phyloP scores from a whole-genome alignment of 2,797 vertebrate species.

The Anguilla pacifica region DNA sequence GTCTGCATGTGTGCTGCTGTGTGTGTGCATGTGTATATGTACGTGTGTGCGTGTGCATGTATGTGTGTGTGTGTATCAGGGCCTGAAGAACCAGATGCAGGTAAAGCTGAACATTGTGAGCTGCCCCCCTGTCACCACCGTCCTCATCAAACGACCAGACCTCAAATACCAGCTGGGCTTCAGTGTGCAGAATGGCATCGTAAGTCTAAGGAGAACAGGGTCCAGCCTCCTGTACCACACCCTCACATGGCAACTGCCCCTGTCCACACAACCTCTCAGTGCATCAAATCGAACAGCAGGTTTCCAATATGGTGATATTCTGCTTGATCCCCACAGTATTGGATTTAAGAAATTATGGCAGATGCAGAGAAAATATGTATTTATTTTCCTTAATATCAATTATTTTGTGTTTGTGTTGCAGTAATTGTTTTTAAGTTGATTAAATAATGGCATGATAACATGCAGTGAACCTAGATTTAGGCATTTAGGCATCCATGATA shows the following conservation, averaged over 20 bases:
- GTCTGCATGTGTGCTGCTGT: not conserved
- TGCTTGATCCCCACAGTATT: not conserved
- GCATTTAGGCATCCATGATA: not conserved
- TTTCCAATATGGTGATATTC: not conserved
- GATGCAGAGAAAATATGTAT: not conserved
- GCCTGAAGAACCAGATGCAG: conserved; percentile 96
- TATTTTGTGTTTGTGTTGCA: not conserved
- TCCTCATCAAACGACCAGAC: conserved; percentile 98
- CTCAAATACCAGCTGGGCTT: conserved; percentile 98
- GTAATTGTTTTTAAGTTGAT: not conserved
- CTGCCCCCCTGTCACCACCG: conserved; percentile 96
- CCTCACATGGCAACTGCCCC: not conserved
- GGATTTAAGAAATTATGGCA: not conserved
- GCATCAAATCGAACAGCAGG: not conserved
- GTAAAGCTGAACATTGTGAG: conserved; percentile 98
- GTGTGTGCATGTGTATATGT: conserved; percentile 33
- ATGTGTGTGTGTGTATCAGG: conserved; percentile 69
- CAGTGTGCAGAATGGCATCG: conserved; percentile 98
- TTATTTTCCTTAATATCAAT: not conserved
- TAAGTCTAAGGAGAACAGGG: conserved; percentile 64
- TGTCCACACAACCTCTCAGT: not conserved
- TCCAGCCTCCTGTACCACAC: not conserved
- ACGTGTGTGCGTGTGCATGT: conserved; percentile 29
- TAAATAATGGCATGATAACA: not conserved
- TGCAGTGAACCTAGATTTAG: not conserved